phyloP scores from a whole-genome alignment of 2,888 invertebrate species.

The Taphrorychus bicolor region DNA sequence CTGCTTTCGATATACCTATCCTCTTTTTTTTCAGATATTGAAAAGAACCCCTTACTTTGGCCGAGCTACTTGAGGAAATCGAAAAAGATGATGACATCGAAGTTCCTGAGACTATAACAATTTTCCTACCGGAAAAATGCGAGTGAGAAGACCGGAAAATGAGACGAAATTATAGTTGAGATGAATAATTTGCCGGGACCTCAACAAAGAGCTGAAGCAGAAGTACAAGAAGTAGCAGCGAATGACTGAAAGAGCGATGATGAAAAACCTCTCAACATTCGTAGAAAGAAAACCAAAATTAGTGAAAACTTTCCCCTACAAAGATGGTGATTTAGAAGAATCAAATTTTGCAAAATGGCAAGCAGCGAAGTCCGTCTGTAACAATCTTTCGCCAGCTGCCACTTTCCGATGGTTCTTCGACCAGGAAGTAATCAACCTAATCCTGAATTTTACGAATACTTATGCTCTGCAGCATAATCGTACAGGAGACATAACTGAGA shows the following conservation, averaged over 20 bases:
- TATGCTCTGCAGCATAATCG: neutral
- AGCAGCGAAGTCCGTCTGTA: too few relatives aligned
- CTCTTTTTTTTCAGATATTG: too few relatives aligned
- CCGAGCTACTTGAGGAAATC: too few relatives aligned
- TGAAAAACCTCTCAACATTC: neutral
- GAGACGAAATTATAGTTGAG: neutral
- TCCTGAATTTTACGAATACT: neutral
- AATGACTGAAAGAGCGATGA: neutral
- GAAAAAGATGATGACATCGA: neutral
- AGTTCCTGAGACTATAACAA: neutral
- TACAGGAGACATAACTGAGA: neutral
- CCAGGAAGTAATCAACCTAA: neutral
- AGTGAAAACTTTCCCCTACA: neutral
- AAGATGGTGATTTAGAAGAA: neutral
- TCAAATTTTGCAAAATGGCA: neutral
- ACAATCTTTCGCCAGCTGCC: neutral
- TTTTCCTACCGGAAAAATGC: neutral
- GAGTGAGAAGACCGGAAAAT: neutral
- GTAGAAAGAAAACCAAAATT: neutral
- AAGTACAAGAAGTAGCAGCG: neutral
- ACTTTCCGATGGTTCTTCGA: neutral
- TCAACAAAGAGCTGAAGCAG: neutral
- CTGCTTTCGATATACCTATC: too few relatives aligned
- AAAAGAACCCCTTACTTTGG: too few relatives aligned
- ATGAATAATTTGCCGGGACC: neutral